Conservation (phyloP, 2,113 vertebrate species). For the Strix aluco region DNA sequence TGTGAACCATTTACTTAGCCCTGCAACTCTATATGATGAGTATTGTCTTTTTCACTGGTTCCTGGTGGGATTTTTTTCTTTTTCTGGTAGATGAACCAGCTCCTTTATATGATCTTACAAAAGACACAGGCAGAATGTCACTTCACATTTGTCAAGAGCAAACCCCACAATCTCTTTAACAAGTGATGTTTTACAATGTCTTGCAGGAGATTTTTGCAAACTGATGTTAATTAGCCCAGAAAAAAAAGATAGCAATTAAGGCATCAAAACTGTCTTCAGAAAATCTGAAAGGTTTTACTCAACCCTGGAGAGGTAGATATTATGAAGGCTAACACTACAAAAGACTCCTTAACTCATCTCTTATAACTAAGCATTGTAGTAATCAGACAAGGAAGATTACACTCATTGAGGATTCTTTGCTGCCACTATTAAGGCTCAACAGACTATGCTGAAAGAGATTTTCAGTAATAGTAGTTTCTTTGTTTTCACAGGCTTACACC, state of each 20-base stretch:
- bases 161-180: constrained; percentile 67
- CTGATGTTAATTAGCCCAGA: constrained; percentile 64
- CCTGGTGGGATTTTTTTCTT: constrained; percentile 63
- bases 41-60: constrained; percentile 59
- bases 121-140: constrained; percentile 71
- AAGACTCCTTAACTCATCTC: constrained; percentile 7
- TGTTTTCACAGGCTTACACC: not conserved
- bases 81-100: constrained; percentile 59
- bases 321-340: not conserved
- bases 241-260: constrained; percentile 60
- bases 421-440: not conserved
- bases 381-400: not conserved
- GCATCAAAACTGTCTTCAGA: constrained; percentile 36
- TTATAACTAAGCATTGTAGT: not conserved
- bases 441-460: not conserved
- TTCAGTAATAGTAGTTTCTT: not conserved
- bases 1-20: constrained; percentile 70
- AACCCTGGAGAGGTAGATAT: constrained; percentile 1
- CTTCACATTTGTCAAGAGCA: constrained; percentile 76
- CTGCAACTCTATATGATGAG: constrained; percentile 38
- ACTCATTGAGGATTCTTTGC: not conserved
- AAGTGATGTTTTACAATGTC: constrained; percentile 65
- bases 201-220: constrained; percentile 48
- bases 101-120: constrained; percentile 77
- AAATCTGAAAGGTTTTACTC: constrained; percentile 43